Evolutionary conservation across 1,140 invertebrate species (phyloP), one percentile per base, ranked within the genome.

Genomic region (Phortica variegata): DNA sequence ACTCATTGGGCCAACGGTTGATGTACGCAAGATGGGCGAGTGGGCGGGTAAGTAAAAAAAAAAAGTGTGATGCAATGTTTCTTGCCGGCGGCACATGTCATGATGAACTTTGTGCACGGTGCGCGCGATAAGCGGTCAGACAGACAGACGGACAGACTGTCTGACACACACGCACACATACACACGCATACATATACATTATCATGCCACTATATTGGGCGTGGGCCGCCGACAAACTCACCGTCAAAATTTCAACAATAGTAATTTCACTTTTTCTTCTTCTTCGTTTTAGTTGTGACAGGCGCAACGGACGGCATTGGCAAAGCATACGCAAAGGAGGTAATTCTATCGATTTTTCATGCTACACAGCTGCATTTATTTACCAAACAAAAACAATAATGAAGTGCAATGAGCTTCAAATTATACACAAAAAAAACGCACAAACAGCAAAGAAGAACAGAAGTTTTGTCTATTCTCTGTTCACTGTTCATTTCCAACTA

Each of bases 221-320:
- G n/a, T n/a, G n/a, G n/a, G n/a, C n/a, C n/a, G 18, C 45, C 7
- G 23, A 23, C 13, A 13, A 32, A 20, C 17, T 15, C 23, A 32
- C 38, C 39, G 56, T 49, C 48, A 47, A 36, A 23, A 13, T 15
- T 8, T 5, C 9, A 46, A 29, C 13, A 19, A 7, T 43, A 18
- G 43, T 43, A 13, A 37, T 50, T 56, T 46, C 15, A 29, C 36
- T 33, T 31, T 39, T 47, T 20, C 9, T 52, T 61, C 49, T 69
- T 63, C 62, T 69, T 51, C n/a, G n/a, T 82, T 85, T 47, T 79
- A 84, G 89, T 96, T 47, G 79, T 95, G 0, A 96, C 93, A 21
- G 93, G 93, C 20, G 85, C 89, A 1, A 95, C 93, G 4, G 92
- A 95, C 81, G 93, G 93, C 7, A 86, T 96, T 60, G 93, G 93